Conservation (phyloP, 2,113 vertebrate species). For the Colistium nudipinnis region DNA sequence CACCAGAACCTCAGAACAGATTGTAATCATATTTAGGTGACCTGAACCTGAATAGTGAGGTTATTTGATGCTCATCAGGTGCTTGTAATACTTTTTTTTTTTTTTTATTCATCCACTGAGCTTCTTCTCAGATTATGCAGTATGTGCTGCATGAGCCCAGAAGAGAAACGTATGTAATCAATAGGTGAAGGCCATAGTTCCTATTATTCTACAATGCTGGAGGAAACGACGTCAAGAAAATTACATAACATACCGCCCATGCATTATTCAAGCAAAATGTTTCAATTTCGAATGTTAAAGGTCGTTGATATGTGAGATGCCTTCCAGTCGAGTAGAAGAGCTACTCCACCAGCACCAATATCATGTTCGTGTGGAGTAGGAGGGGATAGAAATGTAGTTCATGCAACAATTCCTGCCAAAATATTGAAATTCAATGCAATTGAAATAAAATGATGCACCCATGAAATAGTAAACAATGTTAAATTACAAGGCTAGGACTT, state of each 20-base stretch:
- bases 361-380: no score
- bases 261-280: neutral
- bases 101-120: constrained; percentile 6
- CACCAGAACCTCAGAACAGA: constrained; percentile 30
- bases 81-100: constrained; percentile 16
- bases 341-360: no score
- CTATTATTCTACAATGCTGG: constrained; percentile 1
- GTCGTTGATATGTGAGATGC: no score
- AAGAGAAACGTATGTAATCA: constrained; percentile 36
- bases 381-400: no score
- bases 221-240: neutral
- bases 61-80: constrained; percentile 38
- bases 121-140: constrained; percentile 3
- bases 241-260: constrained; percentile 10
- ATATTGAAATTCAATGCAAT: no score
- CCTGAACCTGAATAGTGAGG: constrained; percentile 13
- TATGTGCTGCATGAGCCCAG: neutral
- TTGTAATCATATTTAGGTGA: constrained; percentile 40
- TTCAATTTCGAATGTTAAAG: neutral
- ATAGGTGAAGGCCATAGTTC: constrained; percentile 25
- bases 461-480: neutral
- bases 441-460: neutral
- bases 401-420: no score
- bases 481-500: no score
- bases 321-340: no score